Evolutionary conservation across 35 echinoderm and acorn worm genomes (phyloP), one percentile per base, ranked within the genome.

Genomic region (Eucidaris tribuloides): DNA sequence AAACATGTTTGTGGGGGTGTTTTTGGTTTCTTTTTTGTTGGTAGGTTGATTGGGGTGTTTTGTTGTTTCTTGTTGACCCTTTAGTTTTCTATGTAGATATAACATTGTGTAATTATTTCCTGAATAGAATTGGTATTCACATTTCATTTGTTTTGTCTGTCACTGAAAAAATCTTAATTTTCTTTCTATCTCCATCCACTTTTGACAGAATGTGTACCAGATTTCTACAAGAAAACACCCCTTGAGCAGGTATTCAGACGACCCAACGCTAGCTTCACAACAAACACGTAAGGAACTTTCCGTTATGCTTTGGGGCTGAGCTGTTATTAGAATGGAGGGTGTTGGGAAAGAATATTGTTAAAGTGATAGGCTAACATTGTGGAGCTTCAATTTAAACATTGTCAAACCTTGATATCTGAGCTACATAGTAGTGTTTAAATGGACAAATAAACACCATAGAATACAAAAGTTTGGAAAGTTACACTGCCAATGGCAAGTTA

Each of bases 181-280:
- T n/a, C n/a, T n/a, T n/a, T n/a, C n/a, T n/a, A n/a, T n/a, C n/a
- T n/a, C n/a, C n/a, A n/a, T n/a, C n/a, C n/a, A n/a, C 54, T 30
- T 85, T 19, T 87, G 76, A 25, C 78, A 99, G 96, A 84, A 58
- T 48, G 55, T 28, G 81, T 99, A 17, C 76, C 87, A 45, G 77
- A 86, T 2, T 88, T 87, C 30, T 99, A 90, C 80, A 79, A 76
- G 20, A 90, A 85, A 58, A 90, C 81, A 34, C 91, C 96, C 6
- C 74, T 99, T 18, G 91, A 93, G 37, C 90, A 92, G 44, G 82
- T 87, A 20, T 83, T 93, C 61, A 83, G 96, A 78, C 79, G 96
- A 78, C 96, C 94, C 39, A 99, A 71, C 65, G 96, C 96, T 31
- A 52, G 46, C 25, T 71, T 99, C 87, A 99, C 96, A 13, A 72